A percentile compares a stretch with the other conserved stretches of the same genome.
Evolutionary conservation across 1,140 invertebrate genomes (phyloP).

Genomic region (Euura saliciscinereae): DNA sequence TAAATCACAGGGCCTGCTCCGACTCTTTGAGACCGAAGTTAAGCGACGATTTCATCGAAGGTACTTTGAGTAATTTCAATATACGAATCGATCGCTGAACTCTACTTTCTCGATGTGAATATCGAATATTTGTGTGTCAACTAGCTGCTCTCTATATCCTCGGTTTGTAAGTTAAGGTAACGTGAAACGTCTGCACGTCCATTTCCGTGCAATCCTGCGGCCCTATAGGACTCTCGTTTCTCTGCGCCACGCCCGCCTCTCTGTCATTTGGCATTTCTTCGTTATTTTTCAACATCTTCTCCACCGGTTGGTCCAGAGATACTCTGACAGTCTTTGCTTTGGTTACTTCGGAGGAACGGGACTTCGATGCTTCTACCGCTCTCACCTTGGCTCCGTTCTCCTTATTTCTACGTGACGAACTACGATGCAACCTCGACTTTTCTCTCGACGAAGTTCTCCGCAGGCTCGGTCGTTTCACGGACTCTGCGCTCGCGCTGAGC

Average conservation of each 20-base stretch:
- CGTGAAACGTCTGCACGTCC: constrained; percentile 68
- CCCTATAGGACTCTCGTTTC: constrained; percentile 40
- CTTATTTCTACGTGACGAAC: constrained; percentile 72
- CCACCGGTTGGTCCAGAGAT: constrained; percentile 42
- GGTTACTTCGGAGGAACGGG: constrained; percentile 55
- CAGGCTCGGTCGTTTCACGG: constrained; percentile 68
- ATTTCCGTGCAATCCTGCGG: constrained; percentile 64
- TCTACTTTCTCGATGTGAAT: not conserved
- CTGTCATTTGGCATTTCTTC: constrained; percentile 43
- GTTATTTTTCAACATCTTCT: constrained; percentile 44
- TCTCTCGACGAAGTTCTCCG: constrained; percentile 70
- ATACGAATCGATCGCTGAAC: not conserved
- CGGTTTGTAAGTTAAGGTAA: constrained; percentile 71
- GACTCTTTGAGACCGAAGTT: constrained; percentile 5
- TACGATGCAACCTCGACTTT: constrained; percentile 69
- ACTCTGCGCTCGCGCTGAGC: constrained; percentile 72
- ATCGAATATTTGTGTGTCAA: not conserved
- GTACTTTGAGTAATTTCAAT: not conserved
- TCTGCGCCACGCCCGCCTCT: constrained; percentile 34
- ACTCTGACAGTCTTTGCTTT: constrained; percentile 58
- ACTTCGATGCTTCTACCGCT: constrained; percentile 51
- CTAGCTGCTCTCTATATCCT: constrained; percentile 57
- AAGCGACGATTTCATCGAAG: not conserved
- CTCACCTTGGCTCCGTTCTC: constrained; percentile 66
- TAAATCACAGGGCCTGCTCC: not conserved